phyloP scores from a whole-genome alignment of 2,888 invertebrate genomes.

The Physocephala rufipes region DNA sequence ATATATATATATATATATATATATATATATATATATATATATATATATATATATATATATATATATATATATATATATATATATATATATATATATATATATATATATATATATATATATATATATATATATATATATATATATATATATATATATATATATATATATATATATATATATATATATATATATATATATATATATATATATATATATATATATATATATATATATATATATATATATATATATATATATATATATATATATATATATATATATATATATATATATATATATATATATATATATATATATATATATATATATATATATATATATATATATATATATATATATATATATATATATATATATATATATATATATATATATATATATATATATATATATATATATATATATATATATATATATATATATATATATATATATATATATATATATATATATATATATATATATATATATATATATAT shows the following conservation, averaged over 20 bases:
- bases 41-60: background rate
- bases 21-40: conserved; percentile 3
- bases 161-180: conserved; percentile 7
- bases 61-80: background rate
- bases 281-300: background rate
- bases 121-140: conserved; percentile 1
- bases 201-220: background rate
- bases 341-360: background rate
- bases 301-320: conserved; percentile 6
- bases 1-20: background rate
- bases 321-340: background rate
- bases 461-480: background rate
- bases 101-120: background rate
- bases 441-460: conserved; percentile 1
- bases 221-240: conserved; percentile 1
- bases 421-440: background rate
- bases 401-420: conserved; percentile 5
- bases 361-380: background rate
- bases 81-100: conserved; percentile 6
- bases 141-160: background rate
- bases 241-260: background rate
- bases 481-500: conserved; percentile 3
- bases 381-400: background rate
- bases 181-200: background rate
- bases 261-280: conserved; percentile 4